A percentile compares a stretch with the other conserved stretches of the same genome.
Conservation (phyloP, 2,888 invertebrate species). For the Phyllotreta cruciferae region DNA sequence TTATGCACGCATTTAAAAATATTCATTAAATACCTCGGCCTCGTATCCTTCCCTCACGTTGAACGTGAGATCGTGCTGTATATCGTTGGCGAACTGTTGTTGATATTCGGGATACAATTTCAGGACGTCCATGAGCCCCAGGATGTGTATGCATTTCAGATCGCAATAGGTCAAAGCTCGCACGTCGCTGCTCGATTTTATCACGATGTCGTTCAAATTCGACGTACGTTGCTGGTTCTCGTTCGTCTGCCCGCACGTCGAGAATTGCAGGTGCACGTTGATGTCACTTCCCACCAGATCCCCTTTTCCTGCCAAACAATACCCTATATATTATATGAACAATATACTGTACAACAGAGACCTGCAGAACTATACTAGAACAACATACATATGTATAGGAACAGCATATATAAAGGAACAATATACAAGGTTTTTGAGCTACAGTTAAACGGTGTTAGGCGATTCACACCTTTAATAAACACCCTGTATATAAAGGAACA, state of each 20-base stretch:
- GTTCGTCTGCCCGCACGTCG: constrained; percentile 65
- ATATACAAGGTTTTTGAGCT: too few species aligned
- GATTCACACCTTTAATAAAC: too few species aligned
- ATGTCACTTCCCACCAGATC: constrained; percentile 95
- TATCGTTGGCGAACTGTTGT: constrained; percentile 91
- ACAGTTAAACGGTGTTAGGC: too few species aligned
- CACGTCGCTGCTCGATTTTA: constrained; percentile 94
- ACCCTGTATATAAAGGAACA: too few species aligned
- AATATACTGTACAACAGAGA: too few species aligned
- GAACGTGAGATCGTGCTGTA: constrained; percentile 93
- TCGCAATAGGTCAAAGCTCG: constrained; percentile 95
- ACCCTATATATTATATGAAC: neutral
- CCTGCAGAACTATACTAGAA: too few species aligned
- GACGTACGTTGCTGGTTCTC: constrained; percentile 50
- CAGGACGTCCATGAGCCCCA: constrained; percentile 87
- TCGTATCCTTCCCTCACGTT: constrained; percentile 93
- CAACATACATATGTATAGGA: too few species aligned
- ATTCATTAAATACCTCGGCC: constrained; percentile 67
- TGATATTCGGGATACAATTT: constrained; percentile 91
- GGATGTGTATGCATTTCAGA: constrained; percentile 91
- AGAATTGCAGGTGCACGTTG: constrained; percentile 72
- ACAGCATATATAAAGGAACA: too few species aligned
- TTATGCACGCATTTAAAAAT: neutral
- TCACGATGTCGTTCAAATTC: constrained; percentile 72
- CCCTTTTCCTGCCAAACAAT: constrained; percentile 79